Conservation (phyloP, 1,140 invertebrate genomes). For the Spodoptera litura region DNA sequence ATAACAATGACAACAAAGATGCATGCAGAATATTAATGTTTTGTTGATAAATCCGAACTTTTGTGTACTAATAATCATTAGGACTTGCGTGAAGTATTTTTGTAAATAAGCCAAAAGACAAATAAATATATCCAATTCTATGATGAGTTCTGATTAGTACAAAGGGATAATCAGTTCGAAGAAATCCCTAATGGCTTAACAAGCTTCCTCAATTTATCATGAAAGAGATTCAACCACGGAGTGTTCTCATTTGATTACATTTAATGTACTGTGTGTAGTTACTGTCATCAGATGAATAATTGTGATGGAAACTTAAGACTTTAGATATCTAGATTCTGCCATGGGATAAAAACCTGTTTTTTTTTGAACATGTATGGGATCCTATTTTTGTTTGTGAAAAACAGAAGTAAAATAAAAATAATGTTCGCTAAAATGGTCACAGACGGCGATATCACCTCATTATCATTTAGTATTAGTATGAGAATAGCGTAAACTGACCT, state of each 20-base stretch:
- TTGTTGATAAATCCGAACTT: not conserved
- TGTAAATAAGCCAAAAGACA: not conserved
- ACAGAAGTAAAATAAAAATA: not conserved
- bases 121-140: not conserved
- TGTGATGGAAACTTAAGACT: too few relatives aligned
- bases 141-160: not conserved
- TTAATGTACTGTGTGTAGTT: too few relatives aligned
- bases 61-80: not conserved
- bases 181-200: not conserved
- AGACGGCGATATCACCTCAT: not conserved
- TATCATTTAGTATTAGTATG: slow-evolving; percentile 31
- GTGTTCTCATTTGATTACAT: too few relatives aligned
- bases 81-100: not conserved
- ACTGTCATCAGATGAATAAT: too few relatives aligned
- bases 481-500: slow-evolving; percentile 72
- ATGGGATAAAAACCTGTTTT: too few relatives aligned
- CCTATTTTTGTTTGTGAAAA: too few relatives aligned
- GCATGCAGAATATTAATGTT: slow-evolving; percentile 11
- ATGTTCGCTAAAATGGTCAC: not conserved
- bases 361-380: too few relatives aligned
- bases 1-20: slow-evolving; percentile 4
- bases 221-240: too few relatives aligned
- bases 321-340: too few relatives aligned
- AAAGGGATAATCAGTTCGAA: not conserved
- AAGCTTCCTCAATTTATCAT: not conserved